Evolutionary conservation across 2,113 vertebrate genomes (phyloP), one percentile per base, ranked within the genome.

Genomic region (Nerophis ophidion): DNA sequence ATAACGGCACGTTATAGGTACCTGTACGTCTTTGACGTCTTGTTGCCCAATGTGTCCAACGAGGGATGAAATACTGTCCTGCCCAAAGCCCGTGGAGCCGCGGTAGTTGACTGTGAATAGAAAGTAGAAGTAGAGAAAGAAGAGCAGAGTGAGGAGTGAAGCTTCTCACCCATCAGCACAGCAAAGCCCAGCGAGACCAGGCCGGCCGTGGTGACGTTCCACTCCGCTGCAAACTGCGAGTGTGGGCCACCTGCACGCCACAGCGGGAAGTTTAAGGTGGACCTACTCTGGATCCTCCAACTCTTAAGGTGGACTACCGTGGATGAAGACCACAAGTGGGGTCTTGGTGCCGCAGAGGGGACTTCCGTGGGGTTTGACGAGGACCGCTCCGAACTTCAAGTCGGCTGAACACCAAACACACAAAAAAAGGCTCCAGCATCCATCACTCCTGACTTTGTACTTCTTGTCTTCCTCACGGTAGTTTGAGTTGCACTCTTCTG

Each of bases 11-110:
- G 38, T 3, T 16, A 4, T 5, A 33, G 12, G 12, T 76, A 94
- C 93, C 91, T 93, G 92, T 7, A 93, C 91, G 60, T 95, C 93
- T 11, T 80, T 88, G 19, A 94, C 92, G 1, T 94, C 93, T 78
- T 93, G 93, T 57, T 70, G 81, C 42, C 93, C 93, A 12, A 93
- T 81, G 0, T n/a, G 87, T 61, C 91, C 87, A 3, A 90, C 86
- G 48, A 94, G 86, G 49, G 91, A 92, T 55, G 72, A 76, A 55
- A 94, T 91, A 79, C 87, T 82, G 74, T 92, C 89, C 79, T 93
- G 93, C 5, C 93, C 92, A 0, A 93, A 93, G 44, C 93, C 93
- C 44, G 90, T 90, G 48, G 92, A 94, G 50, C 92, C 93, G 0
- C 91, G 79, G 55, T 93, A 94, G 75, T 94, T 94, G 65, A 94